A percentile compares a stretch with the other conserved stretches of the same genome.
Evolutionary conservation across 2,888 invertebrate species (phyloP).

Genomic region (Bedellia somnulentella): DNA sequence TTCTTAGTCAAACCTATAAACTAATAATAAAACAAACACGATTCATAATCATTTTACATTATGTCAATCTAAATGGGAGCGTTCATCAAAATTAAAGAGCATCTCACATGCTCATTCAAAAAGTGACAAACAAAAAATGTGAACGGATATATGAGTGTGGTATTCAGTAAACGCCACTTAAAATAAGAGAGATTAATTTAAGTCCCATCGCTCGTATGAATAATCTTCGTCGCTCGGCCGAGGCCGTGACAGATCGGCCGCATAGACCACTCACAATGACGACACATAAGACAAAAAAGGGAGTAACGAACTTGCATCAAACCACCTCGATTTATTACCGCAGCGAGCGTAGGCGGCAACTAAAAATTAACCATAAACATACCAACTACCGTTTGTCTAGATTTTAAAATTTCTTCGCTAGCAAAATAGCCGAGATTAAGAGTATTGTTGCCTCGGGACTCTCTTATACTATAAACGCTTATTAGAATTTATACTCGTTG

Average conservation of each 20-base stretch:
- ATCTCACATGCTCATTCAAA: too few relatives aligned
- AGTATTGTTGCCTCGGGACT: slow-evolving; percentile 45
- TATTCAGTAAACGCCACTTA: slow-evolving; percentile 9
- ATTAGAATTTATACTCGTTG: slow-evolving; percentile 44
- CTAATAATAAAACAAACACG: too few relatives aligned
- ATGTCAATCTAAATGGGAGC: too few relatives aligned
- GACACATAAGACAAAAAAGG: slow-evolving; percentile 17
- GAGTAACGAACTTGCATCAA: too few relatives aligned
- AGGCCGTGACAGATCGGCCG: slow-evolving; percentile 31
- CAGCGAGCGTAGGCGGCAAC: slow-evolving; percentile 43
- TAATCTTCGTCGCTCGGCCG: too few relatives aligned
- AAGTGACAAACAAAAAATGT: slow-evolving; percentile 1
- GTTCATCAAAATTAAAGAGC: too few relatives aligned
- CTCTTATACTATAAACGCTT: slow-evolving; percentile 34
- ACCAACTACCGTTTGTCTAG: slow-evolving; percentile 32
- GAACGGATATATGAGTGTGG: slow-evolving; percentile 3
- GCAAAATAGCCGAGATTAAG: slow-evolving; percentile 51
- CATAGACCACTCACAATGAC: slow-evolving; percentile 23
- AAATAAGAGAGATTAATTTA: slow-evolving; percentile 18
- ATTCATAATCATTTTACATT: too few relatives aligned
- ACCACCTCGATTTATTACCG: slow-evolving; percentile 38
- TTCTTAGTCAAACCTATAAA: too few relatives aligned
- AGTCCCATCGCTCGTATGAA: slow-evolving; percentile 16
- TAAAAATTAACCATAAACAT: slow-evolving; percentile 38
- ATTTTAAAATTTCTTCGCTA: slow-evolving; percentile 39